phyloP scores from a whole-genome alignment of 1,140 invertebrate genomes.

The Lucilia sericata region DNA sequence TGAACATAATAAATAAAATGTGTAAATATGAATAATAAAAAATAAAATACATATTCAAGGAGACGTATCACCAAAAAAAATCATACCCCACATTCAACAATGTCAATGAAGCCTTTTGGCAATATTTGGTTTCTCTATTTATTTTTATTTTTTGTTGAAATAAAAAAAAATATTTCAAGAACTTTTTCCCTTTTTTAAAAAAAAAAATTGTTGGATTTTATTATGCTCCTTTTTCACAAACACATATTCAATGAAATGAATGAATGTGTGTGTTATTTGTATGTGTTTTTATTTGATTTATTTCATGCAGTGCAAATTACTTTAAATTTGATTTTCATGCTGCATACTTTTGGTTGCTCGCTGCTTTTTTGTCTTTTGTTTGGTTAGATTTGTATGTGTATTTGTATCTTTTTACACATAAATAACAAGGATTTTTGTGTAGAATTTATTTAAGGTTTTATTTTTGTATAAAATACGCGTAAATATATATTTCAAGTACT shows the following conservation, averaged over 20 bases:
- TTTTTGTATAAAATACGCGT: neutral
- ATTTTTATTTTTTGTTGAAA: neutral
- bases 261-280: neutral
- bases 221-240: neutral
- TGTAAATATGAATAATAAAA: slow-evolving; percentile 2
- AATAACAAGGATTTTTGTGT: neutral
- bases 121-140: neutral
- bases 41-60: neutral
- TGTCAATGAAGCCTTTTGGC: slow-evolving; percentile 17
- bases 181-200: neutral
- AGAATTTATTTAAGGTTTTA: neutral
- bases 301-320: slow-evolving; percentile 41
- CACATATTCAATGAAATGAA: neutral
- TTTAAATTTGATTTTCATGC: slow-evolving; percentile 42
- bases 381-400: neutral
- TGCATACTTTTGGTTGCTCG: slow-evolving; percentile 36
- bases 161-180: slow-evolving; percentile 3
- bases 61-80: neutral
- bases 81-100: neutral
- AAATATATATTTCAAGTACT: neutral
- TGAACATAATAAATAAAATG: slow-evolving; percentile 25
- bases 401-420: neutral
- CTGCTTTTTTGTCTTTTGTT: neutral
- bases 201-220: neutral
- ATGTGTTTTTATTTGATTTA: slow-evolving; percentile 30